phyloP scores from a whole-genome alignment of 2,888 invertebrate genomes.

The Pseudococcus jackbeardsleyi region DNA sequence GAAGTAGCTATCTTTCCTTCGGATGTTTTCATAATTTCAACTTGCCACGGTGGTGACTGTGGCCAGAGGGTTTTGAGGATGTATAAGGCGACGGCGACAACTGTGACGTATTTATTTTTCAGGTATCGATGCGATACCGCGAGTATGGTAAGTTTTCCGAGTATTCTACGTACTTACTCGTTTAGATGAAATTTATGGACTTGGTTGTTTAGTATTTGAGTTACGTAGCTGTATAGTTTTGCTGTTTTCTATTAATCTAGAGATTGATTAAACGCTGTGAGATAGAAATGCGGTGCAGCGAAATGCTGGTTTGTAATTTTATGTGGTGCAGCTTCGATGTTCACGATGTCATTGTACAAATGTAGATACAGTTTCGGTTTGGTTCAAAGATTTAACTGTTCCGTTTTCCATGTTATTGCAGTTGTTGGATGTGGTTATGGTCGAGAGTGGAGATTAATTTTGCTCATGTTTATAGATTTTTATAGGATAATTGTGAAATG shows the following conservation, averaged over 20 bases:
- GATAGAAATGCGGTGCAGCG: background rate
- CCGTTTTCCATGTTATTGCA: background rate
- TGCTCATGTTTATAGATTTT: background rate
- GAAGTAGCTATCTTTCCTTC: conserved; percentile 36
- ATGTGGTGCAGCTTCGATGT: background rate
- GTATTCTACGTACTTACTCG: background rate
- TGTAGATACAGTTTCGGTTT: background rate
- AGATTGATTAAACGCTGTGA: conserved; percentile 15
- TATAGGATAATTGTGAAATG: background rate
- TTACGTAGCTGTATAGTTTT: background rate
- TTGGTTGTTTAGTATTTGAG: conserved; percentile 27
- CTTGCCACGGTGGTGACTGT: background rate
- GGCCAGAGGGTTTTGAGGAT: background rate
- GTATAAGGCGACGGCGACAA: background rate
- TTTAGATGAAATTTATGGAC: conserved; percentile 26
- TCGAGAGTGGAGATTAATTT: background rate
- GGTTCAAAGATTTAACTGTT: background rate
- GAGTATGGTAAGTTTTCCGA: background rate
- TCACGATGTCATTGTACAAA: background rate
- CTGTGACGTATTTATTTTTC: conserved; percentile 36
- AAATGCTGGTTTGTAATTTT: conserved; percentile 12
- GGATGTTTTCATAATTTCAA: conserved; percentile 38
- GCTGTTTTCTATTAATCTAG: conserved; percentile 24
- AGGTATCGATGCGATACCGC: background rate
- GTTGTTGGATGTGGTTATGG: background rate